Base-by-base conservation (phyloP, 1,140 invertebrate genomes). In the Lerema accius region DNA sequence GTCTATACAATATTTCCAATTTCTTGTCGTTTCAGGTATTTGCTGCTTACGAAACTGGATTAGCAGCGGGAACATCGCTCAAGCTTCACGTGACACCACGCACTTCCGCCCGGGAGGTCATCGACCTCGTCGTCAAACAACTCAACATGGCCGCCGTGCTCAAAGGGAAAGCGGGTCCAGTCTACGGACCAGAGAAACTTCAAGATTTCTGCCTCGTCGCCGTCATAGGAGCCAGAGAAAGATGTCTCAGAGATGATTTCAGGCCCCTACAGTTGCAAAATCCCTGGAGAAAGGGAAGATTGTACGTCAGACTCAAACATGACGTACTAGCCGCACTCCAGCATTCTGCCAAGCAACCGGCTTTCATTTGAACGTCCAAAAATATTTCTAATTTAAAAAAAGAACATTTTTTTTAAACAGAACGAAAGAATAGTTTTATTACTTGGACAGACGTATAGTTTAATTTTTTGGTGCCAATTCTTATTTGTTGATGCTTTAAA, bases 121-220 rank as follows among this genome's bases (percentile, higher is more conserved):
- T 99, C 35, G 96, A 98, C 82, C 92, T 98, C 17, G 97, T 99
- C 10, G 96, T 99, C 4, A 96, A 97, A 80, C 97, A 99, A 83
- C 91, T 99, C 1, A 98, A 98, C 87, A 97, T 98, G 94, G 97
- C 97, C 0, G 96, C 97, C 13, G 93, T 96, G 9, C 80, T 97
- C 0, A 98, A 98, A 83, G 95, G 96, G 0, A 95, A 95, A 85
- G 93, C 95, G 14, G 96, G 96, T 0, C 97, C 97, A 0, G 95
- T 97, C 14, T 98, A 98, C 77, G 93, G 94, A 0, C 93, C 94
- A 0, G 95, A 96, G 40, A 94, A 95, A 80, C 87, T 96, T 51
- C 93, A 94, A 14, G 96, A 97, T 74, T 99, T 98, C 82, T 99
- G 97, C 84, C 91, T 99, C 11, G 98, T 99, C 0, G 97, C 97